Evolutionary conservation across 37 sponge, comb jelly and placozoan genomes (phyloP).

Genomic region (Hormiphora californensis): DNA sequence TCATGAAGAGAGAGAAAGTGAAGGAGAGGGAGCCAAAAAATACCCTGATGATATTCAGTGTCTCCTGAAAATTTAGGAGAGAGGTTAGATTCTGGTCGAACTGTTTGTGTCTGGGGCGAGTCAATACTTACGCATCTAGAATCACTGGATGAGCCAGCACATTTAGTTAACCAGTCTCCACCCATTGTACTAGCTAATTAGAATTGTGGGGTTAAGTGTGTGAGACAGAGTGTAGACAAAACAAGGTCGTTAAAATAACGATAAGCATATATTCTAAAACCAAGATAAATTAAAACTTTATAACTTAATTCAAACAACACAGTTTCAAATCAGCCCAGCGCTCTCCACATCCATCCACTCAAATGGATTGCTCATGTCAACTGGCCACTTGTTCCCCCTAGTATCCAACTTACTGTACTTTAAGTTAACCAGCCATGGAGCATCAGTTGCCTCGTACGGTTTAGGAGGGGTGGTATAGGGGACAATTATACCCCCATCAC

Average conservation of each 20-base stretch:
- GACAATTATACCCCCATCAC: background rate
- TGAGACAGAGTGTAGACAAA: too few relatives aligned
- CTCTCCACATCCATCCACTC: too few relatives aligned
- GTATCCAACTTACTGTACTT: slow-evolving; percentile 50
- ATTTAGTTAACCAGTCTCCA: background rate
- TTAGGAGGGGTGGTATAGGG: slow-evolving; percentile 33
- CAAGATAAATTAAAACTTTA: too few relatives aligned
- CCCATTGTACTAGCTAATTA: too few relatives aligned
- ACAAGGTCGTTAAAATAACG: too few relatives aligned
- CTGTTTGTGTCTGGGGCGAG: too few relatives aligned
- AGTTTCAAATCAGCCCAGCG: too few relatives aligned
- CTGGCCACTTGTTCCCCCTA: slow-evolving; percentile 48
- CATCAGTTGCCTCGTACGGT: slow-evolving; percentile 27
- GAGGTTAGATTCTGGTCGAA: too few relatives aligned
- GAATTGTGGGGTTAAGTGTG: too few relatives aligned
- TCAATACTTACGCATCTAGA: background rate
- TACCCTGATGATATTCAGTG: slow-evolving; percentile 12
- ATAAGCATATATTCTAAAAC: too few relatives aligned
- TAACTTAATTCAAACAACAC: too few relatives aligned
- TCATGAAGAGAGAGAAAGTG: slow-evolving; percentile 43
- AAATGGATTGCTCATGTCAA: background rate
- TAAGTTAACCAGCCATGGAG: slow-evolving; percentile 56
- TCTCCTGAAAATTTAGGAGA: too few relatives aligned
- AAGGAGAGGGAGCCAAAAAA: slow-evolving; percentile 29
- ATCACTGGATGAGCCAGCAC: background rate